Conservation (phyloP, 2,113 vertebrate genomes). For the Phrynocephalus versicolor region DNA sequence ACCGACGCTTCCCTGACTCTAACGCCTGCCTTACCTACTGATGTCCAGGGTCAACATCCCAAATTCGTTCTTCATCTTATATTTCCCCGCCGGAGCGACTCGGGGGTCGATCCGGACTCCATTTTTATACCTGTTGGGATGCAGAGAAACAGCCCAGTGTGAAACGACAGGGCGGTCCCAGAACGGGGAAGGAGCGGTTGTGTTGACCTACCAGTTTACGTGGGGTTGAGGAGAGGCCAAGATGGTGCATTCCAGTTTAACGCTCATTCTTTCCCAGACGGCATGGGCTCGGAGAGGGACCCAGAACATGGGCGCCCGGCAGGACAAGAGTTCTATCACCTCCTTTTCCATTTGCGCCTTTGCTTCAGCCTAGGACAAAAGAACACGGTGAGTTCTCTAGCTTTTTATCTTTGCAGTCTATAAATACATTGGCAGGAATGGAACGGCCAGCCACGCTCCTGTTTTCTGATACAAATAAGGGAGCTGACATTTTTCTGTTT, state of each 20-base stretch:
- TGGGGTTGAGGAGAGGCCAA: slow-evolving; percentile 78
- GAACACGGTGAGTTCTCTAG: not conserved
- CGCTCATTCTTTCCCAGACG: slow-evolving; percentile 88
- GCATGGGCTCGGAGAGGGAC: slow-evolving; percentile 86
- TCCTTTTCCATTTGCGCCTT: slow-evolving; percentile 78
- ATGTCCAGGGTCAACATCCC: slow-evolving; percentile 88
- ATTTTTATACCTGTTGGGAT: slow-evolving; percentile 86
- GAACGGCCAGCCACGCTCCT: not conserved
- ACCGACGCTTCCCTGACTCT: rapidly evolving
- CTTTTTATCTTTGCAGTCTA: not conserved
- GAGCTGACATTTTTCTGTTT: not conserved
- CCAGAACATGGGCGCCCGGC: slow-evolving; percentile 82
- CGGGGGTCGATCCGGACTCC: slow-evolving; percentile 73
- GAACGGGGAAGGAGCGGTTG: not conserved
- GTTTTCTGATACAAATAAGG: not conserved
- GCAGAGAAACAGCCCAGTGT: slow-evolving; percentile 5
- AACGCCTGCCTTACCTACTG: slow-evolving; percentile 78
- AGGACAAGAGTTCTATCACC: slow-evolving; percentile 77
- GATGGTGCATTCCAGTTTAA: slow-evolving; percentile 82
- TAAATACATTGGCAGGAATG: not conserved
- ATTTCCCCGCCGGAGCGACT: slow-evolving; percentile 82
- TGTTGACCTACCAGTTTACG: slow-evolving; percentile 83
- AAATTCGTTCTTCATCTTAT: slow-evolving; percentile 80
- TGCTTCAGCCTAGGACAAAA: slow-evolving; percentile 75
- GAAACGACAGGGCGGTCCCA: not conserved